Base-by-base conservation (phyloP, 2,797 vertebrate species). In the Tenualosa ilisha region DNA sequence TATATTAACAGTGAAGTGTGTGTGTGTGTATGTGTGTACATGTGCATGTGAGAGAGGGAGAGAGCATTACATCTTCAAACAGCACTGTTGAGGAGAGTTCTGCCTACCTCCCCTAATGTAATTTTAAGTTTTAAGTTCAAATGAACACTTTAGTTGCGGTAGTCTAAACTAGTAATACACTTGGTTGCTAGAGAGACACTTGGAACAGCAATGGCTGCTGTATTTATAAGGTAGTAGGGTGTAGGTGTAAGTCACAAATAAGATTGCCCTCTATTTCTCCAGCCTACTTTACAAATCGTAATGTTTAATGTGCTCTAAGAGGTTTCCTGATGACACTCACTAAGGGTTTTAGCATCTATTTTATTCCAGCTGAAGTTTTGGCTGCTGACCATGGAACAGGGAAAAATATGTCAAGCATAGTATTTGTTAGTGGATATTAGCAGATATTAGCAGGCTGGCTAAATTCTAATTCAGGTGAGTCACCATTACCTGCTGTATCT, bases 41-140 rank as follows among this genome's bases (percentile, higher is more conserved):
- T 46, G 49, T 22, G 43, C 87, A 50, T 84, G 37, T 56, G 65
- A 37, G 40, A 31, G 40, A 81, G 51, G 24, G 40, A 91, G 89
- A 88, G 84, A 17, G 72, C 72, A 43, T 40, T 68, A 9, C 6
- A 3, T 68, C 26, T 68, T n/a, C 31, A 0, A 20, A n/a, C 37
- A 22, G 3, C 68, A 7, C 15, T 22, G 15, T 43, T 31, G 0
- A 13, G 9, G 26, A 13, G 9, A 43, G 20, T 20, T 6, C 37
- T 43, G 40, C 43, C 37, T 43, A 37, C 5, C 17, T 43, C 68
- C 68, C 68, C 53, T 22, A 79, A 46, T 79, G 17, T 79, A 6
- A 9, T 51, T 51, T 51, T 51, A 17, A 46, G 72, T 17, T 4
- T 17, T 31, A 31, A 6, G 68, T 59, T 59, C 1, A 40, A 75